Percentiles rank a stretch among this genome's conserved stretches.
Conservation (phyloP, 2,113 vertebrate species). For the Falcunculus frontatus region DNA sequence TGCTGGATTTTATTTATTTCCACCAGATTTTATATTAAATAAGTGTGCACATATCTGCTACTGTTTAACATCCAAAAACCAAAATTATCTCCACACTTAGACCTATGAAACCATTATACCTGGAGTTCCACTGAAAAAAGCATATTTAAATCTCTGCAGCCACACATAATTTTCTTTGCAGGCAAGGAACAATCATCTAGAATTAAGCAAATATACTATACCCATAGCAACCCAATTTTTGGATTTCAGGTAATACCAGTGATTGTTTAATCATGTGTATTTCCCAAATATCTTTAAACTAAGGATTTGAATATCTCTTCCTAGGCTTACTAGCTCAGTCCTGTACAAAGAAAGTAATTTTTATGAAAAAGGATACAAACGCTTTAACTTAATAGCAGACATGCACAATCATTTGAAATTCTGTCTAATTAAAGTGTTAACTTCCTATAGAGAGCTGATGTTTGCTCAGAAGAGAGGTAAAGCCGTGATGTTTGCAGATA, state of each 20-base stretch:
- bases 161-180: conserved; percentile 57
- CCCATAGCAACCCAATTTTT: conserved; percentile 9
- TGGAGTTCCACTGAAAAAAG: conserved; percentile 30
- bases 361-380: conserved; percentile 11
- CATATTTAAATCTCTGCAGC: conserved; percentile 33
- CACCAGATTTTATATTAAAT: background rate
- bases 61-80: conserved; percentile 18
- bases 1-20: conserved; percentile 34
- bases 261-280: conserved; percentile 54
- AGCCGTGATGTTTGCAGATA: conserved; percentile 37
- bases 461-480: conserved; percentile 62
- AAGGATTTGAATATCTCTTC: conserved; percentile 35
- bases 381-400: conserved; percentile 15
- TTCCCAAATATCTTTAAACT: conserved; percentile 57
- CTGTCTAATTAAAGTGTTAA: conserved; percentile 60
- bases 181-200: conserved; percentile 57
- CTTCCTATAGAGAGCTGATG: conserved; percentile 59
- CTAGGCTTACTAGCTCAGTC: background rate
- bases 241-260: conserved; percentile 53
- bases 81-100: conserved; percentile 37
- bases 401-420: conserved; percentile 12
- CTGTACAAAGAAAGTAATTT: background rate
- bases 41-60: background rate
- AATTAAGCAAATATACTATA: conserved; percentile 49
- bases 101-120: conserved; percentile 54